A percentile compares a stretch with the other conserved stretches of the same genome.
Evolutionary conservation across 2,888 invertebrate species (phyloP).

Genomic region (Papilio protenor): DNA sequence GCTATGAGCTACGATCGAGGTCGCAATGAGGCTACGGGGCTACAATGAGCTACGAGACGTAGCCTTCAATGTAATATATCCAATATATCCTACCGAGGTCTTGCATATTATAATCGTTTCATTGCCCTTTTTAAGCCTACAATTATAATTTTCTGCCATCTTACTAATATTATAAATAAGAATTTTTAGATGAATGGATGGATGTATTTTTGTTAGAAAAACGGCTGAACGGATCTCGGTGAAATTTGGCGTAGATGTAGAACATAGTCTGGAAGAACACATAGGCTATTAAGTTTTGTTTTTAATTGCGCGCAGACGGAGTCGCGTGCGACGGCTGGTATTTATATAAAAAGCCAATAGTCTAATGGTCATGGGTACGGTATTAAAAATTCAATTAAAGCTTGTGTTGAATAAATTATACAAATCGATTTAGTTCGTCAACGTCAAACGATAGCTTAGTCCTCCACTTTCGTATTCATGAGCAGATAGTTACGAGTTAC

Average conservation of each 20-base stretch:
- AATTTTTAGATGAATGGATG: no score
- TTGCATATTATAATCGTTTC: conserved; percentile 22
- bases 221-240: no score
- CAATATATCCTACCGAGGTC: conserved; percentile 33
- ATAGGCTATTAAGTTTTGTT: no score
- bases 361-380: no score
- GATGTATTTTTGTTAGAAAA: no score
- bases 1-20: conserved; percentile 49
- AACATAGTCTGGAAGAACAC: no score
- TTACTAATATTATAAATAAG: background rate
- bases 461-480: background rate
- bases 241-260: no score
- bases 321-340: no score
- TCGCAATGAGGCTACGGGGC: conserved; percentile 50
- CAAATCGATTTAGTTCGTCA: background rate
- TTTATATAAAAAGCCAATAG: no score
- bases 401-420: background rate
- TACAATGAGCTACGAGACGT: conserved; percentile 41
- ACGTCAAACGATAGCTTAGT: background rate
- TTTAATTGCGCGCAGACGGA: no score
- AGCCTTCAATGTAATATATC: conserved; percentile 25
- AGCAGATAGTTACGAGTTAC: background rate
- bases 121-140: conserved; percentile 32
- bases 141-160: background rate
- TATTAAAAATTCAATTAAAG: background rate